Evolutionary conservation across 2,797 vertebrate species (phyloP).

Genomic region (Neomorphus geoffroyi): DNA sequence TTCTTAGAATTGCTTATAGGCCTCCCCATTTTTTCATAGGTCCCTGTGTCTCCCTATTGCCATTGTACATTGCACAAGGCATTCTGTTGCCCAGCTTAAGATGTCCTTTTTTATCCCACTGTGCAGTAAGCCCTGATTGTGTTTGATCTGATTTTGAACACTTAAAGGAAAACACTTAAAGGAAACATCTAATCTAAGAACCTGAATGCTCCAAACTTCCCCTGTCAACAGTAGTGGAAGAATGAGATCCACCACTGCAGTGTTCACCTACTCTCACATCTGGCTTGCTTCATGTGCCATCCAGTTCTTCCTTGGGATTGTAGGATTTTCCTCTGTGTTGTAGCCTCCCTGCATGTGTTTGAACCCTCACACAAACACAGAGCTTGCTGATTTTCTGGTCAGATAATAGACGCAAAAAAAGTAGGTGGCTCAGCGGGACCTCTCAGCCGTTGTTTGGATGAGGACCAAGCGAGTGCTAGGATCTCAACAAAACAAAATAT

Average conservation of each 20-base stretch:
- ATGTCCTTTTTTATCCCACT: neutral
- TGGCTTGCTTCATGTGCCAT: neutral
- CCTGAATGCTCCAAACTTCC: neutral
- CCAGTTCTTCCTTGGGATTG: neutral
- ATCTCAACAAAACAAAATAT: constrained; percentile 61
- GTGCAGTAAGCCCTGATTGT: neutral
- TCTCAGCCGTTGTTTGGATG: neutral
- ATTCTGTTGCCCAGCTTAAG: neutral
- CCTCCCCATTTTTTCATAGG: neutral
- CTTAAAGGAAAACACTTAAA: neutral
- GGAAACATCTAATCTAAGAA: neutral
- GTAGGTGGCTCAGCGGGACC: constrained; percentile 8
- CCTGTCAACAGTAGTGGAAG: neutral
- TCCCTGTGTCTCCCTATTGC: neutral
- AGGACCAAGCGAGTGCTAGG: neutral
- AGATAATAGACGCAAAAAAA: constrained; percentile 31
- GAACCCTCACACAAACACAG: neutral
- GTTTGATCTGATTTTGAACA: neutral
- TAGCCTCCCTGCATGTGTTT: neutral
- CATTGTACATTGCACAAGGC: neutral
- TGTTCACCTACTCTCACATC: neutral
- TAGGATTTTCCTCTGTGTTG: neutral
- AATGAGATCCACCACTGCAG: neutral
- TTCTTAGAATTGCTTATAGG: neutral
- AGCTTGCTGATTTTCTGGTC: neutral